Evolutionary conservation across 2,888 invertebrate species (phyloP).

Genomic region (Pecten maximus): DNA sequence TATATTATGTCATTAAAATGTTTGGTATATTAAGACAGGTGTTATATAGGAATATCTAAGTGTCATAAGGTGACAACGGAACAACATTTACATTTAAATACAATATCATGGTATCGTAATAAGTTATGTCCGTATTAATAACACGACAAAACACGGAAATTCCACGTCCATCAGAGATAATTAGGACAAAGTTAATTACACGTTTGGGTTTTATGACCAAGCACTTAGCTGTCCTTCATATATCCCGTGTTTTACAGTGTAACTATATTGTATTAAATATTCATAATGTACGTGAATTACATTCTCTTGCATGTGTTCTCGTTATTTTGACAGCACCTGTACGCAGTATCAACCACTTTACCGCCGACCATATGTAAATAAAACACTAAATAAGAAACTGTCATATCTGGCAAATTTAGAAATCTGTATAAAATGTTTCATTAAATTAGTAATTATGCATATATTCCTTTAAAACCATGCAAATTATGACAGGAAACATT

Average conservation of each 20-base stretch:
- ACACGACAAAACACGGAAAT: background rate
- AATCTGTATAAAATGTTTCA: no score
- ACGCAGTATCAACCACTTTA: no score
- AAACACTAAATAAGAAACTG: no score
- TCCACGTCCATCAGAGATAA: background rate
- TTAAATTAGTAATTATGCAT: no score
- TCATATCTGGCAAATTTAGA: no score
- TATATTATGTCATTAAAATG: no score
- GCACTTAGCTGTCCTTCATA: background rate
- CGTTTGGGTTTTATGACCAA: background rate
- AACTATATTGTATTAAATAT: background rate
- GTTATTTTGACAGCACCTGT: background rate
- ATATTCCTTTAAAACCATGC: no score
- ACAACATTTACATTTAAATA: background rate
- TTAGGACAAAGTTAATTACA: background rate
- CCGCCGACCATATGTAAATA: no score
- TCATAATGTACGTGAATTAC: background rate
- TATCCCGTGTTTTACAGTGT: background rate
- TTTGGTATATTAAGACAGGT: no score
- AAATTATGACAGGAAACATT: no score
- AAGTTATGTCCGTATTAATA: slow-evolving; percentile 1
- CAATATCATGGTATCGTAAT: background rate
- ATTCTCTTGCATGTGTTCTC: background rate
- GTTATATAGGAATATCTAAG: background rate
- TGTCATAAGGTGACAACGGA: background rate